A percentile compares a stretch with the other conserved stretches of the same genome.
Evolutionary conservation across 1,140 invertebrate genomes (phyloP).

Genomic region (Aphis gossypii): DNA sequence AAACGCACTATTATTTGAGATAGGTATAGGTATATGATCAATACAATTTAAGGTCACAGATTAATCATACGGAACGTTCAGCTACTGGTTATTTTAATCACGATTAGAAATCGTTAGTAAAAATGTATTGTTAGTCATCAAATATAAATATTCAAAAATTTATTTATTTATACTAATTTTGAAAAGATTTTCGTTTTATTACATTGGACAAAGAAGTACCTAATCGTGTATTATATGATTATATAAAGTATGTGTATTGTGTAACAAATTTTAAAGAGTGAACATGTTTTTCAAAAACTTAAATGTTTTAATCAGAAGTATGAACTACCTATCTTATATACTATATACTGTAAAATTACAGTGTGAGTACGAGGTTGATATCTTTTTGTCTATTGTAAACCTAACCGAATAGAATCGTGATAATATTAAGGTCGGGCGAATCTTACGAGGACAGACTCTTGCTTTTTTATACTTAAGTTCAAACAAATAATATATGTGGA

Average conservation of each 20-base stretch:
- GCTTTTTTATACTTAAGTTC: neutral
- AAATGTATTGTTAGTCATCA: neutral
- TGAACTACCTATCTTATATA: neutral
- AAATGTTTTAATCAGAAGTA: neutral
- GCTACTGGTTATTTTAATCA: neutral
- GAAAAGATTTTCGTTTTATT: neutral
- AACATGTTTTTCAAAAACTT: neutral
- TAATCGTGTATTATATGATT: neutral
- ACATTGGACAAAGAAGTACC: neutral
- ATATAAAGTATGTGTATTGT: neutral
- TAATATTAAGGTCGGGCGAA: neutral
- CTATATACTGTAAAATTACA: neutral
- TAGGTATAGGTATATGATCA: neutral
- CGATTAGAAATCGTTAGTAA: neutral
- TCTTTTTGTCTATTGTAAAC: neutral
- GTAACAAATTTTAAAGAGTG: neutral
- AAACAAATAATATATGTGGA: neutral
- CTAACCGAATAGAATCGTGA: neutral
- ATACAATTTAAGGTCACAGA: neutral
- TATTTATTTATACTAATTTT: no score
- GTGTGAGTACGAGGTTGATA: neutral
- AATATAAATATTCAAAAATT: neutral
- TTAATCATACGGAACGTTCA: slow-evolving; percentile 35
- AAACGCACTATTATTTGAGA: neutral
- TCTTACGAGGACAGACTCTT: neutral